A percentile compares a stretch with the other conserved stretches of the same genome.
phyloP scores from a whole-genome alignment of 1,140 invertebrate genomes.

The Gyrodactylus bullatarudis region DNA sequence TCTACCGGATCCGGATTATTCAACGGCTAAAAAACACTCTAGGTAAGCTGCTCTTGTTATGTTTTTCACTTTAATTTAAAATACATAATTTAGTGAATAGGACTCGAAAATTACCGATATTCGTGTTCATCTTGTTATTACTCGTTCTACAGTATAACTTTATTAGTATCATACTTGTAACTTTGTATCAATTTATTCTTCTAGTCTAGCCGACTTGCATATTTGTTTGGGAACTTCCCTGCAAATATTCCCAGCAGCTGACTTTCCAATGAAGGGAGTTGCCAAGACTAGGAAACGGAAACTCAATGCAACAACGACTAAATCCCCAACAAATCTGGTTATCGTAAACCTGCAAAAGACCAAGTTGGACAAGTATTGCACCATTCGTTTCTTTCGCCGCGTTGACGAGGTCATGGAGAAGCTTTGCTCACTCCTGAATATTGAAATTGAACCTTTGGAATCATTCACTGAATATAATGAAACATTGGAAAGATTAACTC shows the following conservation, averaged over 20 bases:
- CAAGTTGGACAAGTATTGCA: constrained; percentile 67
- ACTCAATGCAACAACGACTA: background rate
- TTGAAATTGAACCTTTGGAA: background rate
- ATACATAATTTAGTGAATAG: too few species aligned
- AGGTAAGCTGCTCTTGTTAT: constrained; percentile 25
- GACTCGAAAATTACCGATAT: too few species aligned
- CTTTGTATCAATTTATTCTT: too few species aligned
- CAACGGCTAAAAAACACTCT: constrained; percentile 48
- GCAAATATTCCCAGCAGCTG: constrained; percentile 82
- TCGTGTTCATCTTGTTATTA: too few species aligned
- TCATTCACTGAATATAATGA: too few species aligned
- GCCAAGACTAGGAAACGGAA: constrained; percentile 34
- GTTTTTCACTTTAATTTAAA: too few species aligned
- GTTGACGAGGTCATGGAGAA: constrained; percentile 46
- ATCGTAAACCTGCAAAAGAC: constrained; percentile 85
- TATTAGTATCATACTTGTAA: too few species aligned
- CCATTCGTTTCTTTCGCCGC: constrained; percentile 52
- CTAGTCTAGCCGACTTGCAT: constrained; percentile 49
- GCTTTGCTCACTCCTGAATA: constrained; percentile 16
- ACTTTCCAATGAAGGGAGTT: constrained; percentile 42
- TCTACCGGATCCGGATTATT: constrained; percentile 53
- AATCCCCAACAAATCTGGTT: constrained; percentile 30
- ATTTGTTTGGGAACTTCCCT: constrained; percentile 73
- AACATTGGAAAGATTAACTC: too few species aligned
- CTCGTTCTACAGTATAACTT: too few species aligned